These are phyloP conservation scores for Tuberolachnus salignus DNA, from an alignment of 2,888 invertebrate genomes.

Conservation along the genomic window DNA sequence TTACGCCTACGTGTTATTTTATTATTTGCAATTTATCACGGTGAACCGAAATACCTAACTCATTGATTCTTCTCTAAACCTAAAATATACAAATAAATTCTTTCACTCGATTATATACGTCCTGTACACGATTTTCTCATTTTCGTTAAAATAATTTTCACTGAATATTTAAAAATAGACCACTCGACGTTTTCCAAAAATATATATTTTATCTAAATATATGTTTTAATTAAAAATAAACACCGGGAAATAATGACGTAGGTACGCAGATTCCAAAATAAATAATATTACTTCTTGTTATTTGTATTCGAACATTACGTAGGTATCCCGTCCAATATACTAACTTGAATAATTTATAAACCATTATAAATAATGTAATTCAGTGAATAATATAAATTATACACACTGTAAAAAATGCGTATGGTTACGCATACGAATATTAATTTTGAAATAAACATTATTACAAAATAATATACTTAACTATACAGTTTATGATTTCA, in stretches of 20 bases:
- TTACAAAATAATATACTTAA: too few species aligned
- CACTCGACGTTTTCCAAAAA: not conserved
- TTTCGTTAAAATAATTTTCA: not conserved
- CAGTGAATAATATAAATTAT: too few species aligned
- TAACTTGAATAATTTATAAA: not conserved
- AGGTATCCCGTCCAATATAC: not conserved
- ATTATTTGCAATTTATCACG: slow-evolving; percentile 5
- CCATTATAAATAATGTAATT: too few species aligned
- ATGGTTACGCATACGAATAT: too few species aligned
- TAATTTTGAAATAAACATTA: too few species aligned
- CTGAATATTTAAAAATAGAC: slow-evolving; percentile 22
- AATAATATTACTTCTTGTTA: not conserved
- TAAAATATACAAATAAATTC: slow-evolving; percentile 2
- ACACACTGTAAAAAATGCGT: too few species aligned
- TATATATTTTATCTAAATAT: slow-evolving; percentile 22
- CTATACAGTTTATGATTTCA: too few species aligned
- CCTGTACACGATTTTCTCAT: not conserved
- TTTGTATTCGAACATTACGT: not conserved
- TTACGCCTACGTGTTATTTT: not conserved
- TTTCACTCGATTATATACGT: slow-evolving; percentile 13
- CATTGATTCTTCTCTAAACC: not conserved
- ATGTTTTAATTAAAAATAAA: slow-evolving; percentile 20
- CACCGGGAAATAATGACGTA: slow-evolving; percentile 3
- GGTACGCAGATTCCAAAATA: not conserved
- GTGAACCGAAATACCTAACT: not conserved